Evolutionary conservation across 2,113 vertebrate species (phyloP), one percentile per base, ranked within the genome.

Genomic region (Pteropus alecto): DNA sequence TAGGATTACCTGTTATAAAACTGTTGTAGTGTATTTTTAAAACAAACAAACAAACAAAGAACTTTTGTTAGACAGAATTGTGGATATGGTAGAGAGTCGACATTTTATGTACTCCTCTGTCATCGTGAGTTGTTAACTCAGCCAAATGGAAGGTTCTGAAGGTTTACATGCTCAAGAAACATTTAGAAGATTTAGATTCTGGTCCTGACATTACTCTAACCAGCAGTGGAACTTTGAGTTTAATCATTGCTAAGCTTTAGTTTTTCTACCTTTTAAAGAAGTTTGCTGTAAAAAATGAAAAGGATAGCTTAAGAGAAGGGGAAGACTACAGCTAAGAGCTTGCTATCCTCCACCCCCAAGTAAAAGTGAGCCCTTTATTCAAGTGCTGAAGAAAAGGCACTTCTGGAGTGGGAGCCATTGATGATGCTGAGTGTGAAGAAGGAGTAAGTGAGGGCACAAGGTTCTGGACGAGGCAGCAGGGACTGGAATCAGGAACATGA

Each of bases 1-100:
- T 65, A 35, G 67, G 91, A 93, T 93, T 91, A 91, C 77, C 58
- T 85, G 7, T 88, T 88, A 78, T 33, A 94, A 65, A 54, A 21
- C 24, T 88, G 73, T 30, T 56, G 22, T 5, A 1, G 33, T 71
- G 14, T 48, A 38, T 87, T 95, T 96, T 87, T 93, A 46, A 92
- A 82, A 82, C 48, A 68, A 38, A 81, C 14, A 87, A 87, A 71
- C 51, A 58, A 90, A 67, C 46, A 6, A 81, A 70, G 30, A 8
- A 60, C 30, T 95, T 86, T 79, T n/a, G 65, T 92, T 96, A 67
- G 78, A 76, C 18, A 85, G 60, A 94, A 6, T 41, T 71, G 60
- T 43, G 85, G 51, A 24, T 82, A 0, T 77, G n/a, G 83, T 35
- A 68, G n/a, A 88, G 58, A 68, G 22, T 71, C n/a, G 38, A 63